phyloP scores from a whole-genome alignment of 2,888 invertebrate genomes.

The Cylloceria caligata region DNA sequence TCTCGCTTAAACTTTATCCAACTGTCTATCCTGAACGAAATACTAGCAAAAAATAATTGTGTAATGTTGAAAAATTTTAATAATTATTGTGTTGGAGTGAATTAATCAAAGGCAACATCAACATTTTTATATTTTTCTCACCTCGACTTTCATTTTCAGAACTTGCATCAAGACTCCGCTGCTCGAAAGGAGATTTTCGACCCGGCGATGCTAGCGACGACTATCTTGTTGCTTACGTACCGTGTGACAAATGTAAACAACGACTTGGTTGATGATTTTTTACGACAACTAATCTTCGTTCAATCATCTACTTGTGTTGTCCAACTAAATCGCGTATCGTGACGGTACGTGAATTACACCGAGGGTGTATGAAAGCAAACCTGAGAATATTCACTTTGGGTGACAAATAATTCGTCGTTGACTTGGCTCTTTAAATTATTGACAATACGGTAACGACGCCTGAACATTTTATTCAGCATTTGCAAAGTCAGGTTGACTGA shows the following conservation, averaged over 20 bases:
- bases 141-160: conserved; percentile 85
- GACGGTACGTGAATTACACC: neutral
- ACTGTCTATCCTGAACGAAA: conserved; percentile 4
- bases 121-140: neutral
- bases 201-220: conserved; percentile 79
- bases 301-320: conserved; percentile 37
- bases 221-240: conserved; percentile 47
- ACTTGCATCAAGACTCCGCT: conserved; percentile 89
- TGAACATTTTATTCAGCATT: conserved; percentile 48
- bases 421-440: conserved; percentile 48
- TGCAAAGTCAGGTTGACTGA: conserved; percentile 56
- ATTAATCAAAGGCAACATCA: conserved; percentile 20
- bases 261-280: conserved; percentile 38
- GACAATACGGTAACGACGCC: conserved; percentile 33
- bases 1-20: conserved; percentile 45
- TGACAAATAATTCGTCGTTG: conserved; percentile 36
- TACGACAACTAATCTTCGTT: conserved; percentile 51
- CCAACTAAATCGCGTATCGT: conserved; percentile 14
- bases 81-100: conserved; percentile 23
- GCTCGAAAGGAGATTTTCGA: conserved; percentile 73
- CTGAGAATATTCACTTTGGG: conserved; percentile 22
- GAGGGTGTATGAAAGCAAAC: conserved; percentile 11
- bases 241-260: conserved; percentile 48
- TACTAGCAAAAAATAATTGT: conserved; percentile 4
- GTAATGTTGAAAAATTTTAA: neutral